Evolutionary conservation across 64 coral and sea anemone genomes (phyloP).

Genomic region (Actinia tenebrosa): DNA sequence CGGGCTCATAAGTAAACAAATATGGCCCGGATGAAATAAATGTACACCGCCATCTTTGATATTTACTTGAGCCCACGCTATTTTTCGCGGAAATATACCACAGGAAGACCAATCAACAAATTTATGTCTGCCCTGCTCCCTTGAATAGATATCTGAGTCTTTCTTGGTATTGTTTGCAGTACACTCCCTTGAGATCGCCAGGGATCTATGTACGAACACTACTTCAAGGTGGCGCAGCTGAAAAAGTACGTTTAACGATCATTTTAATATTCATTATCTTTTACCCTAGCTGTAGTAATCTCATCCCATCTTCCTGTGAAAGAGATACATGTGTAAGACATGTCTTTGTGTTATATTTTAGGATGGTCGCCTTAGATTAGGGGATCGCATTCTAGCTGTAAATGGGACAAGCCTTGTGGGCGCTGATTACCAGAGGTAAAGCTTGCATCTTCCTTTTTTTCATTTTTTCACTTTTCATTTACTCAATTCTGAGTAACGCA

Average conservation of each 20-base stretch:
- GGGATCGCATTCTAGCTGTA: conserved; percentile 93
- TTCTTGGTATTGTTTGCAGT: conserved; percentile 46
- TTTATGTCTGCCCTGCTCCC: too few relatives aligned
- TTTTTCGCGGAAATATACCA: too few relatives aligned
- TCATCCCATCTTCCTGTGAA: too few relatives aligned
- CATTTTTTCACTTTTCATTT: neutral
- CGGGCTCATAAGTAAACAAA: too few relatives aligned
- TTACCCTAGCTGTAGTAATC: too few relatives aligned
- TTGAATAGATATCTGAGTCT: too few relatives aligned
- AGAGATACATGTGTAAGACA: too few relatives aligned
- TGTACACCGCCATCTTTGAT: neutral
- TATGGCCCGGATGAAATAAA: too few relatives aligned
- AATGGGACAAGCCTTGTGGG: conserved; percentile 98
- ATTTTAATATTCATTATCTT: too few relatives aligned
- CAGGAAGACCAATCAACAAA: too few relatives aligned
- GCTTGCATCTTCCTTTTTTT: neutral
- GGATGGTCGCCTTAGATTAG: conserved; percentile 96
- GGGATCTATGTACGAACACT: conserved; percentile 94
- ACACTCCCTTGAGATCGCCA: conserved; percentile 84
- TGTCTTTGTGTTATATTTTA: neutral
- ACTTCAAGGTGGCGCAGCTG: conserved; percentile 68
- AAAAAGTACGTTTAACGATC: conserved; percentile 26
- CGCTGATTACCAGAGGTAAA: conserved; percentile 95
- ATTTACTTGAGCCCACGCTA: too few relatives aligned
- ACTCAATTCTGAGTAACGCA: neutral